phyloP scores from a whole-genome alignment of 2,113 vertebrate species.

The Vulpes vulpes region DNA sequence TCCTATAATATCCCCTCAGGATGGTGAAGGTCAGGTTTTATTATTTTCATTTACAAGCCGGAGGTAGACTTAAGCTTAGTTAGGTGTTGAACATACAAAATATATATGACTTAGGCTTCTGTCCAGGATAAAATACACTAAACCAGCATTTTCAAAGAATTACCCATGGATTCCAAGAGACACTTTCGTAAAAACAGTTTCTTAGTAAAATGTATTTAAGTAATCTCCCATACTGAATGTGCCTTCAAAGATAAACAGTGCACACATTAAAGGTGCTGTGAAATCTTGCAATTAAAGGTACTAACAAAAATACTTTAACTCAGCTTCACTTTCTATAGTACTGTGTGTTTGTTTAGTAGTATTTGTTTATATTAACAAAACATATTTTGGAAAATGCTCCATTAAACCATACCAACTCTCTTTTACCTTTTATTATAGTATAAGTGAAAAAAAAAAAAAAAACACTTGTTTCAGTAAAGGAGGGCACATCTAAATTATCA shows the following conservation, averaged over 20 bases:
- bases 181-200: not conserved
- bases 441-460: not conserved
- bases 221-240: not conserved
- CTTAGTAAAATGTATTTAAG: not conserved
- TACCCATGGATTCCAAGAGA: not conserved
- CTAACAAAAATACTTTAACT: not conserved
- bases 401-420: not conserved
- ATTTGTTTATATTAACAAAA: slow-evolving; percentile 37
- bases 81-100: not conserved
- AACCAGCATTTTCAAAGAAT: not conserved
- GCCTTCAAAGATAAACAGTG: not conserved
- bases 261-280: not conserved
- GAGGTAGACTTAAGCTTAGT: slow-evolving; percentile 38
- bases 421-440: not conserved
- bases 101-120: not conserved
- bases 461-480: not conserved
- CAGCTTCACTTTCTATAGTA: not conserved
- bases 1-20: not conserved
- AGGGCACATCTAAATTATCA: not conserved
- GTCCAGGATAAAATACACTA: not conserved
- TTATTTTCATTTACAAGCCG: not conserved
- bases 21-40: slow-evolving; percentile 9
- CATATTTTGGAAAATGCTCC: not conserved
- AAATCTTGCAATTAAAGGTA: slow-evolving; percentile 27
- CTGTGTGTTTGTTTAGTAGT: not conserved